These are phyloP conservation scores for Aphis craccivora DNA, from an alignment of 1,140 invertebrate genomes.

Conservation along the genomic window DNA sequence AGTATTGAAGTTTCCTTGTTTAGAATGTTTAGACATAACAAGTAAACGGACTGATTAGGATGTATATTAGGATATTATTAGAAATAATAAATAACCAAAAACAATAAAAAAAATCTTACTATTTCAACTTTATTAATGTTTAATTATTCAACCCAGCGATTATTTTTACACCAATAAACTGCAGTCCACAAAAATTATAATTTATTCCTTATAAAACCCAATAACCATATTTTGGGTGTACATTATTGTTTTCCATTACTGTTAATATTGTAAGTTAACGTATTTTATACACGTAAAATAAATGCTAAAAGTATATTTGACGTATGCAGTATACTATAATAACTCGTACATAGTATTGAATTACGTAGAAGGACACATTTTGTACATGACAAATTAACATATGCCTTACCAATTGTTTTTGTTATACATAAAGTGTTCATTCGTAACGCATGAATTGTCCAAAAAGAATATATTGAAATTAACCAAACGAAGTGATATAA, in stretches of 20 bases:
- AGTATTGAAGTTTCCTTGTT: neutral
- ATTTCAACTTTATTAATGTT: slow-evolving; percentile 2
- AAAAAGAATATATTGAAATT: slow-evolving; percentile 52
- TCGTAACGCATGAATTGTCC: slow-evolving; percentile 36
- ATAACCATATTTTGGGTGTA: neutral
- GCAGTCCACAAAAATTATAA: neutral
- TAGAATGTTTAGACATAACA: neutral
- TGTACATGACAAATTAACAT: slow-evolving; percentile 30
- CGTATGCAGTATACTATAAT: neutral
- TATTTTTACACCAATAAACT: neutral
- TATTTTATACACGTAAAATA: neutral
- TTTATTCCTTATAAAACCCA: neutral
- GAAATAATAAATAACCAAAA: neutral
- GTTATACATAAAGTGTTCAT: slow-evolving; percentile 33
- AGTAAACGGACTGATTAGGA: neutral
- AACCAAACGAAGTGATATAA: neutral
- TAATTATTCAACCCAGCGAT: neutral
- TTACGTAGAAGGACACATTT: slow-evolving; percentile 29
- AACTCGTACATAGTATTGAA: neutral
- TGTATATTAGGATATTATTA: too few relatives aligned
- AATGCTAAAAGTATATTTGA: neutral
- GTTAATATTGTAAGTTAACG: neutral
- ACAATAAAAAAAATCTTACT: neutral
- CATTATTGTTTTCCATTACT: neutral
- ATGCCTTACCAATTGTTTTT: slow-evolving; percentile 23